A percentile compares a stretch with the other conserved stretches of the same genome.
Conservation (phyloP, 2,797 vertebrate species). For the Urophycis tenuis region DNA sequence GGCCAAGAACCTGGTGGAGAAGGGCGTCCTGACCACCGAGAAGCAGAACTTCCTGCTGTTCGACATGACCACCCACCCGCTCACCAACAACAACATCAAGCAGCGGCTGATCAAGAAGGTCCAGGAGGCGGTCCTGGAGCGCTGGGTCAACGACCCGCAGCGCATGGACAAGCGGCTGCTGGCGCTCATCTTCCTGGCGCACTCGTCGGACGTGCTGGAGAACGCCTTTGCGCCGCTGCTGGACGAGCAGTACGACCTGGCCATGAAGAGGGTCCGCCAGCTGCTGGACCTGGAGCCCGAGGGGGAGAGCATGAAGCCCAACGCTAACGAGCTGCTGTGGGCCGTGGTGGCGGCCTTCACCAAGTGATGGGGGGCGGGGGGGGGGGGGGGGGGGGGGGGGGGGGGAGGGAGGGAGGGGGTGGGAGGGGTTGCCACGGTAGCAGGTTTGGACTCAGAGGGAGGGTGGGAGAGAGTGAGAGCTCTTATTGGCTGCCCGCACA, state of each 20-base stretch:
- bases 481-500: not conserved
- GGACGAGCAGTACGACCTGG: conserved; percentile 93
- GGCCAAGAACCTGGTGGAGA: conserved; percentile 95
- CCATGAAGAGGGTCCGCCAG: conserved; percentile 91
- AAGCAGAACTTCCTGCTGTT: conserved; percentile 98
- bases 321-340: conserved; percentile 88
- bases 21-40: conserved; percentile 92
- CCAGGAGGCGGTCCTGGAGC: conserved; percentile 89
- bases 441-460: not conserved
- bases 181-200: conserved; percentile 90
- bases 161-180: conserved; percentile 94
- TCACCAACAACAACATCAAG: conserved; percentile 94
- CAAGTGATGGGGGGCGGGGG: conserved; percentile 70
- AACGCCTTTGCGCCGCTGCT: conserved; percentile 91
- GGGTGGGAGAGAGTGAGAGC: not conserved
- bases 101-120: conserved; percentile 95
- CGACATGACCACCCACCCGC: conserved; percentile 94
- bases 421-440: not conserved
- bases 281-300: conserved; percentile 93
- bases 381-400: not conserved
- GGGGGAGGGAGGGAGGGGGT: not conserved
- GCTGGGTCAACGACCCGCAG: conserved; percentile 93
- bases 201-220: conserved; percentile 92
- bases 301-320: conserved; percentile 86
- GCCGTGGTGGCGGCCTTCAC: conserved; percentile 93